Percentiles rank a stretch among this genome's conserved stretches.
These are phyloP conservation scores for Glaucidium brasilianum DNA, from an alignment of 2,113 vertebrate genomes.

Conservation along the genomic window DNA sequence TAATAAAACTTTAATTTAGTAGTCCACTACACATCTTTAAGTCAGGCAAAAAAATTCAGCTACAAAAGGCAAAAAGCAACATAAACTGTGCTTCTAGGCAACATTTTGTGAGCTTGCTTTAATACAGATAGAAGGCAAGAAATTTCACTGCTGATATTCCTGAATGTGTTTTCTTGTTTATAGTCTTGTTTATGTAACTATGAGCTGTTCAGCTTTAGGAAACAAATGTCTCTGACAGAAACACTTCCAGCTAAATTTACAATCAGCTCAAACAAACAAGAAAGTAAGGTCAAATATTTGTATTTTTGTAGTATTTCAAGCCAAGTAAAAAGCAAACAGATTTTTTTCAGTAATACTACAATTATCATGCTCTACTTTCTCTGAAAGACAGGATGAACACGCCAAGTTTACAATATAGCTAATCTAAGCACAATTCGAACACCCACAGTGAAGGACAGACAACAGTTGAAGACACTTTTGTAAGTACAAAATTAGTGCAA, in stretches of 20 bases:
- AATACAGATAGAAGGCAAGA: background rate
- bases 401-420: background rate
- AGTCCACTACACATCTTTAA: background rate
- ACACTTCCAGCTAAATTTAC: background rate
- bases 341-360: background rate
- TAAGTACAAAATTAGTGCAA: background rate
- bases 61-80: background rate
- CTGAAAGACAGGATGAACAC: background rate
- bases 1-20: background rate
- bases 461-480: background rate
- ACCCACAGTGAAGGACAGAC: background rate
- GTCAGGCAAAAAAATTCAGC: background rate
- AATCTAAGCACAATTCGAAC: background rate
- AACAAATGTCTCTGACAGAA: background rate
- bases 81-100: background rate
- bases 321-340: background rate
- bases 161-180: background rate
- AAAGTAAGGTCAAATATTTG: background rate
- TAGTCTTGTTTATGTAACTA: background rate
- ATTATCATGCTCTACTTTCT: constrained; percentile 2
- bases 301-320: background rate
- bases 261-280: background rate
- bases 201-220: background rate
- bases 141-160: background rate
- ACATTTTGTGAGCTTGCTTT: background rate